These are phyloP conservation scores for Sycobia sp. DNA, from an alignment of 1,140 invertebrate species.

Conservation along the genomic window DNA sequence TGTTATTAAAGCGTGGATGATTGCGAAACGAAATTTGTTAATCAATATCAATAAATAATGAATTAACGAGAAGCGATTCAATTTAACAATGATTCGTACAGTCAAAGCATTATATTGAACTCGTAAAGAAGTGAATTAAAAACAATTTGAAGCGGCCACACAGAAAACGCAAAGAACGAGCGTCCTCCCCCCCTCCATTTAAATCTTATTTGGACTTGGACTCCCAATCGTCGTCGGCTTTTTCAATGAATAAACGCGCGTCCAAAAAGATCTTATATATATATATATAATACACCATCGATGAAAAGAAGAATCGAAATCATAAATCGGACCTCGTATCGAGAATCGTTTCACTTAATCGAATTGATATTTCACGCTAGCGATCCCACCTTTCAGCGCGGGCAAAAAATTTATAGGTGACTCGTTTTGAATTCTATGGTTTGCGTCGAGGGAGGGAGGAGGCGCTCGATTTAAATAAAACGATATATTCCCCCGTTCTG, in stretches of 20 bases:
- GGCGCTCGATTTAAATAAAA: too few species aligned
- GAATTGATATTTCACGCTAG: neutral
- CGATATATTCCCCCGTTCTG: too few species aligned
- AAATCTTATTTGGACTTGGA: neutral
- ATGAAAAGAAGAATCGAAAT: neutral
- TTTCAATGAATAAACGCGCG: neutral
- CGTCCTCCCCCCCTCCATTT: too few species aligned
- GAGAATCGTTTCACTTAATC: slow-evolving; percentile 2
- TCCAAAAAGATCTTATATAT: too few species aligned
- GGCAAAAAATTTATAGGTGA: too few species aligned
- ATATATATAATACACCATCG: too few species aligned
- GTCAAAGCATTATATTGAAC: neutral
- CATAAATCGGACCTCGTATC: neutral
- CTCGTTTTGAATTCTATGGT: neutral
- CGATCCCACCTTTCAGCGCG: neutral
- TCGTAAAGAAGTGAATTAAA: slow-evolving; percentile 12
- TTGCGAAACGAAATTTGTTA: too few species aligned
- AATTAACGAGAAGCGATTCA: neutral
- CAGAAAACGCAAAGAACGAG: slow-evolving; percentile 6
- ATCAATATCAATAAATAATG: too few species aligned
- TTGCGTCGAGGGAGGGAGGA: too few species aligned
- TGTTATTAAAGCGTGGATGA: too few species aligned
- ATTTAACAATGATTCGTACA: slow-evolving; percentile 19
- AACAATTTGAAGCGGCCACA: slow-evolving; percentile 3
- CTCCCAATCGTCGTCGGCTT: too few species aligned